These are phyloP conservation scores for Petroica traversi DNA, from an alignment of 2,113 vertebrate genomes.

Conservation along the genomic window DNA sequence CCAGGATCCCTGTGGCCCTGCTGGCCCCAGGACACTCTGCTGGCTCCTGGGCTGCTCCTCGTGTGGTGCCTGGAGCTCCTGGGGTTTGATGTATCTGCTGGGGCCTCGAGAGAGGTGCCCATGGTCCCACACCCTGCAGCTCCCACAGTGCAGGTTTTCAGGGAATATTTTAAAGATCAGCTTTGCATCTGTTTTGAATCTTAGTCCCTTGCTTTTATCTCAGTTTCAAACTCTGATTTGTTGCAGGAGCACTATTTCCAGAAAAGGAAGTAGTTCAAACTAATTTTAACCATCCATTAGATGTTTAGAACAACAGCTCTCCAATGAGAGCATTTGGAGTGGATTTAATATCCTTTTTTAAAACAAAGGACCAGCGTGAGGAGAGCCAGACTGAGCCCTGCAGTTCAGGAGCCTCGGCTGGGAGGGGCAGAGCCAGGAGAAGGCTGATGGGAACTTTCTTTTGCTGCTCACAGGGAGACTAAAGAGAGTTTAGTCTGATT, in stretches of 20 bases:
- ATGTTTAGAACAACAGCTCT: neutral
- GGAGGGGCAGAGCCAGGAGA: neutral
- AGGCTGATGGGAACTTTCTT: neutral
- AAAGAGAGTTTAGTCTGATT: too few relatives aligned
- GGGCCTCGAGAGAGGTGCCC: neutral
- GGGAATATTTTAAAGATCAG: neutral
- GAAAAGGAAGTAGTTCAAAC: neutral
- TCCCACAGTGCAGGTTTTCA: neutral
- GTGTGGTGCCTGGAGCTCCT: neutral
- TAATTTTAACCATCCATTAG: neutral
- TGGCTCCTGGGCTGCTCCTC: neutral
- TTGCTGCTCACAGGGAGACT: neutral
- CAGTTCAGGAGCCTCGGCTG: neutral
- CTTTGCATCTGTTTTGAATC: neutral
- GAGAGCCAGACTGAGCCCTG: neutral
- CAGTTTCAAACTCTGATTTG: neutral
- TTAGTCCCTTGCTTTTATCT: neutral
- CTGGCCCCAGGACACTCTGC: neutral
- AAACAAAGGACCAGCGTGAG: neutral
- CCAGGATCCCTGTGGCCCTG: neutral
- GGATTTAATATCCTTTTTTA: neutral
- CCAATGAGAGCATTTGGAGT: neutral
- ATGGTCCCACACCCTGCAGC: rapidly evolving
- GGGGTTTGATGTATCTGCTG: neutral
- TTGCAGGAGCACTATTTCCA: neutral